Base-by-base conservation (phyloP, 2,888 invertebrate genomes). In the Chrysopilus asiliformis region DNA sequence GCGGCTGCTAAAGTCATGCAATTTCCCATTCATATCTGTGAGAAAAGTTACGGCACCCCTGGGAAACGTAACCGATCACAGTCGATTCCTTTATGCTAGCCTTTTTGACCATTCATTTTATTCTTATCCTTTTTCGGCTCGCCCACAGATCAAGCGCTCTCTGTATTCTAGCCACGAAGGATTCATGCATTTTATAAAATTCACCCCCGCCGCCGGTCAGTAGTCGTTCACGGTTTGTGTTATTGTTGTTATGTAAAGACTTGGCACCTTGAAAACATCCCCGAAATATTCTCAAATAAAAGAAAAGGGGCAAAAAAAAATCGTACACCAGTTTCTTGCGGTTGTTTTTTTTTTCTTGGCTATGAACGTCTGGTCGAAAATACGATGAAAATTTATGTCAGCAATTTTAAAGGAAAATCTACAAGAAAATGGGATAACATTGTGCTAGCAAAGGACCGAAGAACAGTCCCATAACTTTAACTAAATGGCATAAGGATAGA, bases 11-110 rank as follows among this genome's bases (percentile, higher is more conserved):
- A n/a, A n/a, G n/a, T n/a, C n/a, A n/a, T n/a, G 57, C 53, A 55
- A 57, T 58, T 57, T 56, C 53, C 55, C 58, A 59, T 60, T 60
- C 60, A 60, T 60, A 60, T 58, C 58, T 59, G 53, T 55, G 52
- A 53, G 12, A 31, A 22, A 12, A 53, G 50, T 54, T 56, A 60
- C 58, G 57, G 53, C 51, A 57, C 60, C 55, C 60, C 32, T 40
- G 60, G 58, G 60, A 58, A 47, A 45, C 42, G 36, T 36, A 29
- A 40, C 38, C 39, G 38, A 42, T 40, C 41, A 40, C 38, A 27
- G 34, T 41, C 39, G 43, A 38, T 43, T 35, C 34, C n/a, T n/a
- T n/a, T n/a, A n/a, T n/a, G n/a, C n/a, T n/a, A n/a, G n/a, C n/a
- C n/a, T 40, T 29, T 35, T 36, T 36, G 42, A 42, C 42, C 40